Percentiles rank a stretch among this genome's conserved stretches.
These are phyloP conservation scores for Lydus trimaculatus DNA, from an alignment of 2,888 invertebrate genomes.

Conservation along the genomic window DNA sequence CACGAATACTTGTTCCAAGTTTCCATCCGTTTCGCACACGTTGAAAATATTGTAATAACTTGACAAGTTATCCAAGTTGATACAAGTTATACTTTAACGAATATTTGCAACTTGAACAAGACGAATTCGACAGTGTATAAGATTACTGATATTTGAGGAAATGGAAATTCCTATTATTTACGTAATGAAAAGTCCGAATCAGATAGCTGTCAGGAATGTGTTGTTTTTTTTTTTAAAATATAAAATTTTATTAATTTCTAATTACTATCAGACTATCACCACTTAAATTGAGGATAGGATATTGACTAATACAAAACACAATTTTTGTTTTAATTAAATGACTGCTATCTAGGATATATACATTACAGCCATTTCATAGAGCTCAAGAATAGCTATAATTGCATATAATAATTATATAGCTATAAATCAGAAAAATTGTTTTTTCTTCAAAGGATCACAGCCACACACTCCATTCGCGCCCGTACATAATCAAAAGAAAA, in stretches of 20 bases:
- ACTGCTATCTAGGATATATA: constrained; percentile 36
- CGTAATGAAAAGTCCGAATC: constrained; percentile 34
- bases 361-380: constrained; percentile 37
- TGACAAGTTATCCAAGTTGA: too few relatives aligned
- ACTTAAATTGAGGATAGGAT: constrained; percentile 30
- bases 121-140: too few relatives aligned
- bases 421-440: constrained; percentile 21
- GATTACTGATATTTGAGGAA: constrained; percentile 18
- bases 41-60: too few relatives aligned
- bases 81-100: too few relatives aligned
- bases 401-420: constrained; percentile 40
- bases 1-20: too few relatives aligned
- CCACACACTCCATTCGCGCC: constrained; percentile 56
- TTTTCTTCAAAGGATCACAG: constrained; percentile 44
- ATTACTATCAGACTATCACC: constrained; percentile 36
- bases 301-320: constrained; percentile 18
- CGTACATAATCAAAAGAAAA: constrained; percentile 44
- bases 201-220: constrained; percentile 18
- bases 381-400: constrained; percentile 37
- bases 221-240: constrained; percentile 13
- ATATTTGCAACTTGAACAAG: too few relatives aligned
- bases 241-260: constrained; percentile 10
- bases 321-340: constrained; percentile 20
- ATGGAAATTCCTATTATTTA: constrained; percentile 34
- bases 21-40: too few relatives aligned